phyloP scores from a whole-genome alignment of 2,888 invertebrate genomes.

The Drosophila melanosoma region DNA sequence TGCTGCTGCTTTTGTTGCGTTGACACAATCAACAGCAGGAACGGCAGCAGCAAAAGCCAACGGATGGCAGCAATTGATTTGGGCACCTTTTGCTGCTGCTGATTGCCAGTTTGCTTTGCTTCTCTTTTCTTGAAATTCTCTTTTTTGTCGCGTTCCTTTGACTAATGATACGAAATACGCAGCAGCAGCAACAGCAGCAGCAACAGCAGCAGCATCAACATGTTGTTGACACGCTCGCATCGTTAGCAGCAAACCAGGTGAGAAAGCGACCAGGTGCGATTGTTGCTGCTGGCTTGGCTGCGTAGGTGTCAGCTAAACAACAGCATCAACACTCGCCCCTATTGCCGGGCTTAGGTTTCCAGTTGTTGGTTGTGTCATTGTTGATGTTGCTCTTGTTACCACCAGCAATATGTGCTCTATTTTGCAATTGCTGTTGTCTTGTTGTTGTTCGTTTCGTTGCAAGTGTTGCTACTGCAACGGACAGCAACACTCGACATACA shows the following conservation, averaged over 20 bases:
- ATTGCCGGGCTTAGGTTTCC: conserved; percentile 31
- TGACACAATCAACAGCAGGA: conserved; percentile 51
- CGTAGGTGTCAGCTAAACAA: conserved; percentile 60
- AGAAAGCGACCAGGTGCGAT: conserved; percentile 42
- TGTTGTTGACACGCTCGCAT: conserved; percentile 77
- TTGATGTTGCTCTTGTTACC: conserved; percentile 39
- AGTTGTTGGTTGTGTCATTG: conserved; percentile 31
- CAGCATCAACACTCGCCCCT: conserved; percentile 36
- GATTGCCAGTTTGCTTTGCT: conserved; percentile 65
- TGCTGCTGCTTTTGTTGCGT: conserved; percentile 35
- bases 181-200: conserved; percentile 46
- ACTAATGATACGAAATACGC: conserved; percentile 79
- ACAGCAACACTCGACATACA: conserved; percentile 38
- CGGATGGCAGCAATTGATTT: conserved; percentile 79
- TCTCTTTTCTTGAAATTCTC: conserved; percentile 13
- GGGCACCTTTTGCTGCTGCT: conserved; percentile 75
- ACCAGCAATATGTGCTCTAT: conserved; percentile 27
- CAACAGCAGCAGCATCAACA: conserved; percentile 39
- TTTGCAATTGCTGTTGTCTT: conserved; percentile 19
- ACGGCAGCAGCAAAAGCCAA: conserved; percentile 18
- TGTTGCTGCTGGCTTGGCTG: conserved; percentile 38
- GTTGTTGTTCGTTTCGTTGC: conserved; percentile 33
- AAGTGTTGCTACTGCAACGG: conserved; percentile 47
- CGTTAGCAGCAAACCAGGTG: conserved; percentile 67
- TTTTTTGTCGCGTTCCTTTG: conserved; percentile 58